Evolutionary conservation across 2,797 vertebrate genomes (phyloP).

Genomic region (Clangula hyemalis): DNA sequence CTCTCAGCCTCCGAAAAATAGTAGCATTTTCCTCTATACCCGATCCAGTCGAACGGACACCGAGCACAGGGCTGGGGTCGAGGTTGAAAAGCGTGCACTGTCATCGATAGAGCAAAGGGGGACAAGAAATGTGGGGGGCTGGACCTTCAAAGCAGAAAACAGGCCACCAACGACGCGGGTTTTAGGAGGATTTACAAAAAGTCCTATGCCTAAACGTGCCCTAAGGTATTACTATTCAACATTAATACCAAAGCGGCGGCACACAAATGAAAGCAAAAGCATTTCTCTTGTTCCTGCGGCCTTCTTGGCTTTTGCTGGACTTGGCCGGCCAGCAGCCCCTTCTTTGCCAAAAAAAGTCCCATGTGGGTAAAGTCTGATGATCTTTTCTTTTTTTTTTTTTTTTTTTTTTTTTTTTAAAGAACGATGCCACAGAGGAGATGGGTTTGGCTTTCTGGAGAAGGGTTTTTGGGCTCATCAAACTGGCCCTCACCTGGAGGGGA

Average conservation of each 20-base stretch:
- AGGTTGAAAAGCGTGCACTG: constrained; percentile 47
- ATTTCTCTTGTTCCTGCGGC: background rate
- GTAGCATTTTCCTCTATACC: constrained; percentile 69
- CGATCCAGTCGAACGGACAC: constrained; percentile 65
- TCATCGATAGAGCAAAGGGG: background rate
- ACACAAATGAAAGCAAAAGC: background rate
- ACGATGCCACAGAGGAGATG: background rate
- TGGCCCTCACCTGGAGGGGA: rapidly evolving
- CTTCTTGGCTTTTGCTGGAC: background rate
- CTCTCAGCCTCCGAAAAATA: constrained; percentile 20
- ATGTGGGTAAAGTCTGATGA: background rate
- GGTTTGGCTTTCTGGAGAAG: background rate
- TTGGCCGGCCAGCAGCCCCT: background rate
- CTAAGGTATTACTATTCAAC: rapidly evolving
- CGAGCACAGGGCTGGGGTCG: background rate
- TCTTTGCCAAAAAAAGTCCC: background rate
- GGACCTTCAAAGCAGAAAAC: background rate
- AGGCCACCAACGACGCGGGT: background rate
- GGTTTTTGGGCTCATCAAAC: background rate
- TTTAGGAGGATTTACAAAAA: background rate
- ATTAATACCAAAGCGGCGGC: background rate
- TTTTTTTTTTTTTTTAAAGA: too few relatives aligned
- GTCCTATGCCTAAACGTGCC: rapidly evolving
- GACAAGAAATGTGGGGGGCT: background rate
- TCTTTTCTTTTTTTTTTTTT: too few relatives aligned